These are phyloP conservation scores for Heliocidaris erythrogramma DNA, from an alignment of 35 echinoderm and acorn worm species.

Conservation along the genomic window DNA sequence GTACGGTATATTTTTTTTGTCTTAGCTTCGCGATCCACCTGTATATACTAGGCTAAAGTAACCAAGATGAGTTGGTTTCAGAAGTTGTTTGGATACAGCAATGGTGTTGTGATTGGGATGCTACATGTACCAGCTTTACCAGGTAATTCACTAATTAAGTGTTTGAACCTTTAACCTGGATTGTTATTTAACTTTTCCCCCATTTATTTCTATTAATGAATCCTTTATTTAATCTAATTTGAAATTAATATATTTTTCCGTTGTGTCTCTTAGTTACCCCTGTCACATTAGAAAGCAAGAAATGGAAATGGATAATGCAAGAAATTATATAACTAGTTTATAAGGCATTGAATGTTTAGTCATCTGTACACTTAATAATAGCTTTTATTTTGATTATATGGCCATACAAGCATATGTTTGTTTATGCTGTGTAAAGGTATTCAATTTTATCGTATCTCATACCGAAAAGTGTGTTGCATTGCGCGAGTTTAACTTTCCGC, in stretches of 20 bases:
- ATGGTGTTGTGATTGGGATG: conserved; percentile 75
- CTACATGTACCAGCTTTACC: conserved; percentile 86
- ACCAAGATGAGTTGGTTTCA: conserved; percentile 41
- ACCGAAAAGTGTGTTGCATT: too few species aligned
- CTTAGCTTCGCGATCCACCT: too few species aligned
- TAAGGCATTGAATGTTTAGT: too few species aligned
- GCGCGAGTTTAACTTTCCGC: too few species aligned
- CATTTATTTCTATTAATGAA: background rate
- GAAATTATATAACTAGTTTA: too few species aligned
- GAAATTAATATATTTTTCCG: background rate
- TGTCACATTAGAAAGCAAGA: conserved; percentile 33
- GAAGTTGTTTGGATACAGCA: conserved; percentile 56
- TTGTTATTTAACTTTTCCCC: background rate
- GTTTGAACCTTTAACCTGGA: background rate
- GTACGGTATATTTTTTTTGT: too few species aligned
- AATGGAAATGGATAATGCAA: background rate
- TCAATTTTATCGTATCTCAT: too few species aligned
- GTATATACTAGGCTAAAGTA: too few species aligned
- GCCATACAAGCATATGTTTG: too few species aligned
- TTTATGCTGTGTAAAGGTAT: too few species aligned
- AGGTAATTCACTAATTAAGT: conserved; percentile 44
- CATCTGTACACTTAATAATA: too few species aligned
- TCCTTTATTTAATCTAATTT: background rate
- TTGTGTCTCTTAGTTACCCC: conserved; percentile 8
- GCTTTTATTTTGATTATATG: too few species aligned